Evolutionary conservation across 2,888 invertebrate species (phyloP), one percentile per base, ranked within the genome.

Genomic region (Thera britannica): DNA sequence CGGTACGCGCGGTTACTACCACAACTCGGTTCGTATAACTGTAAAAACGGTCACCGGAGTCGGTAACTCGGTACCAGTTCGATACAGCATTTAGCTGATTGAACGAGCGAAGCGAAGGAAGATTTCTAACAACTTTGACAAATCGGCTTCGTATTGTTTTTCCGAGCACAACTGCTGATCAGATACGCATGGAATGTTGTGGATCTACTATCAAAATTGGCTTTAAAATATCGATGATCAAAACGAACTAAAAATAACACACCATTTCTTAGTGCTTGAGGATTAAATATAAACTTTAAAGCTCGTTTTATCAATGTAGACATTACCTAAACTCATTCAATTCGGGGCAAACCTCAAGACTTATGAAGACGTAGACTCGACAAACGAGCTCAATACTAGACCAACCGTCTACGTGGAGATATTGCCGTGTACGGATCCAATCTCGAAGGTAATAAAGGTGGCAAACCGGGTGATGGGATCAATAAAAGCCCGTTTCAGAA

Each of bases 1-100:
- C 9, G 11, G 52, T 67, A 35, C 59, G 12, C 57, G 62, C 60
- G 59, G 62, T 65, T 46, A 12, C n/a, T 68, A 70, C 59, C 54
- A 61, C 63, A 41, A 58, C 58, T 66, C 59, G 46, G 60, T 70
- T 54, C 58, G 71, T 58, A 60, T 84, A 84, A 85, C 83, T 79
- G 84, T 83, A 76, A 73, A 71, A 70, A 71, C 73, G 74, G 67
- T 62, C 62, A 75, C 70, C 67, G 70, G 76, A 75, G 73, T 68
- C 72, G 56, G 72, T 38, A 41, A 41, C 6, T 73, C 72, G 58
- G 73, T 73, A 72, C 69, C 73, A 73, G 76, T 73, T 73, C 71
- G 73, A 72, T 77, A 80, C 80, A 82, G 85, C 81, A 82, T 86
- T 88, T 23, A 23, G 23, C 23, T 23, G 85, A 86, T 88, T 89